Evolutionary conservation across 2,888 invertebrate genomes (phyloP).

Genomic region (Callosobruchus maculatus): DNA sequence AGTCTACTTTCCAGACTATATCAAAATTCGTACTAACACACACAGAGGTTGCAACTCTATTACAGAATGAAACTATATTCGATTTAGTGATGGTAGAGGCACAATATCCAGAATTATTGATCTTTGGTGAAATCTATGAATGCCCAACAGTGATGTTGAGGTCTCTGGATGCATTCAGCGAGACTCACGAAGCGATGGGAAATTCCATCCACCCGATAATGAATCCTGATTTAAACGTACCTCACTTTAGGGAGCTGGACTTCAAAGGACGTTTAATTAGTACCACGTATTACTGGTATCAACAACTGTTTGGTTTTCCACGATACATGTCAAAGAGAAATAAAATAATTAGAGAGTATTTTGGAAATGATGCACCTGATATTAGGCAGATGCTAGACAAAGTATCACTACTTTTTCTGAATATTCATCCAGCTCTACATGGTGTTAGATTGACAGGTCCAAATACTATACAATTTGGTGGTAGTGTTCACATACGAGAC

Average conservation of each 20-base stretch:
- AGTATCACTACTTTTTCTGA: constrained; percentile 35
- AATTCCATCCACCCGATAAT: constrained; percentile 25
- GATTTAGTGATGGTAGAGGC: constrained; percentile 31
- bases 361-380: constrained; percentile 28
- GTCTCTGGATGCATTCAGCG: constrained; percentile 19
- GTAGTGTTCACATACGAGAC: constrained; percentile 32
- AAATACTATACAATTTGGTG: constrained; percentile 34
- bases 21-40: no score
- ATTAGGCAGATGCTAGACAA: constrained; percentile 27
- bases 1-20: no score
- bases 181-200: constrained; percentile 21
- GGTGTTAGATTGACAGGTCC: constrained; percentile 34
- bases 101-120: constrained; percentile 20
- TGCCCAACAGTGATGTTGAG: constrained; percentile 24
- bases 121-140: constrained; percentile 26
- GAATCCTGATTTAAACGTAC: constrained; percentile 24
- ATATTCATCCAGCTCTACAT: constrained; percentile 35
- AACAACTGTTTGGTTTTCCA: neutral
- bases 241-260: constrained; percentile 32
- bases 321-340: constrained; percentile 6
- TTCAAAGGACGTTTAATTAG: constrained; percentile 37
- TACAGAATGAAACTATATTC: constrained; percentile 18
- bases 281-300: constrained; percentile 13
- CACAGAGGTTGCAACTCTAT: neutral
- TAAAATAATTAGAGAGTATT: constrained; percentile 23